Evolutionary conservation across 2,888 invertebrate species (phyloP), one percentile per base, ranked within the genome.

Genomic region (Ochropacha duplaris): DNA sequence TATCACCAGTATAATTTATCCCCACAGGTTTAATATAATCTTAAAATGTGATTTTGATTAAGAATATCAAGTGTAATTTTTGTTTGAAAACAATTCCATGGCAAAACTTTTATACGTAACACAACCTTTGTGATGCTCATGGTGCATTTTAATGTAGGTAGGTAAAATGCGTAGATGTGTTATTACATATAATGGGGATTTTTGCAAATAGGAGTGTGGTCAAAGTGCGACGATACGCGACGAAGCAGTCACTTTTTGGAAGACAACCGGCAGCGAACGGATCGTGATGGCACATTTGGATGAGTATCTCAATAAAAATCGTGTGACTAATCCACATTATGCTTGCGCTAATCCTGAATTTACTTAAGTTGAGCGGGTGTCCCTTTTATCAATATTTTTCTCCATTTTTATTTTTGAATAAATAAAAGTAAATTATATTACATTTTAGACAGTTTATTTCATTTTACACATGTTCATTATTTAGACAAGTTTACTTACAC

Each of bases 391-490:
- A 34, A 14, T 34, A 14, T 34, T 12, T 34, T 8, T 8, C 8
- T 28, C 8, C 3, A 8, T 55, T 19, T 36, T 50, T 57, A 62
- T 24, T 55, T 55, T 55, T 60, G 66, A 14, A 57, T 61, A 60
- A 61, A 65, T 75, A 66, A 68, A 71, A 78, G 69, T 65, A 57
- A n/a, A 36, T 36, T 36, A 9, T 58, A n/a, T 54, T 87, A 86
- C 86, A 72, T 90, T 91, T 91, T 88, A 87, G 86, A 92, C 86
- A 88, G 87, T 92, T 92, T 92, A 92, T 90, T 92, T 87, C 79
- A 90, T 92, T 92, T 88, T 92, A 92, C 92, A 92, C 91, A 88
- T 88, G 88, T 90, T 89, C 78, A 81, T 87, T 87, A 87, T 84
- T 84, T 81, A 88, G 86, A 90, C 84, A 83, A 85, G 80, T 79